Evolutionary conservation across 2,113 vertebrate species (phyloP), one percentile per base, ranked within the genome.

Genomic region (Cyanoramphus novaezelandiae): DNA sequence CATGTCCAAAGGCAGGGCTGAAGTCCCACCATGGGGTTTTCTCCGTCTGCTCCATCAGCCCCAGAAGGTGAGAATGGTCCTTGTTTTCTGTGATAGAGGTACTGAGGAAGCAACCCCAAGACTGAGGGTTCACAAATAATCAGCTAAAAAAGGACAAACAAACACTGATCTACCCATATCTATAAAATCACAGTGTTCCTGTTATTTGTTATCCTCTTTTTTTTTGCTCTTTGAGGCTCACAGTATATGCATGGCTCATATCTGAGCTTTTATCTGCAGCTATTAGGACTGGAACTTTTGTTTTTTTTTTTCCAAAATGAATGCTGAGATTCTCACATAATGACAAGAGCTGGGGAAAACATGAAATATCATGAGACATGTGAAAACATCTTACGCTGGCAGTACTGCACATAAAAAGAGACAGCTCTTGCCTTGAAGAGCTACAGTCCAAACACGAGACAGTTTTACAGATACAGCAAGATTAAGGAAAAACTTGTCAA

Each of bases 301-400:
- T 79, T 90, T 93, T 80, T 88, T 88, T 93, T 88, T 59, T 39
- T 39, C 39, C 39, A 39, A 94, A 86, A 96, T 86, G 88, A 88
- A 88, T 90, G 60, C 72, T 90, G 76, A 92, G 88, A 82, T 92
- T 95, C 82, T 96, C 92, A 93, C 76, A 77, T 95, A 93, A 95
- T 93, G 88, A 90, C 64, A 92, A 78, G 82, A 94, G 55, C 64
- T 50, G 57, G 28, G 76, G 79, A 92, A 96, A 94, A 89, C 96
- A 94, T 96, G 93, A 97, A 96, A 96, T 95, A 95, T 75, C 79
- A 95, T 31, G 72, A 96, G 90, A 92, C 82, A 77, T 53, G 79
- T 85, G 95, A 94, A 92, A 94, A 86, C 60, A 83, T 95, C 88
- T 92, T 83, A 94, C 86, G 64, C 44, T 84, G 71, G 79, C 82